Percentiles rank a stretch among this genome's conserved stretches.
phyloP scores from a whole-genome alignment of 2,888 invertebrate species.

The Uloborus plumipes region DNA sequence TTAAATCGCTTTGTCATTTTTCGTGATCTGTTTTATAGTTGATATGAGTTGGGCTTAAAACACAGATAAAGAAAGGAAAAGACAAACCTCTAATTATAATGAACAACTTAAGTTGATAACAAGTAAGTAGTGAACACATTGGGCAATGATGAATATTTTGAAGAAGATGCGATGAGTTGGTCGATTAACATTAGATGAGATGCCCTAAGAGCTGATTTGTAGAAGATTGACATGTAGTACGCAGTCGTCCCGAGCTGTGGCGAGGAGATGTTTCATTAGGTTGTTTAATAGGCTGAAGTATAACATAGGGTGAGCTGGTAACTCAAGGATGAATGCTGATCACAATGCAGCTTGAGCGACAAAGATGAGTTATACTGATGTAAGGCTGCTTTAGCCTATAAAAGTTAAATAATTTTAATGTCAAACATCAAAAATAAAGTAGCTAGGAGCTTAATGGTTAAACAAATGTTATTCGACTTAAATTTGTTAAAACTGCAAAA shows the following conservation, averaged over 20 bases:
- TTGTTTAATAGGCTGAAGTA: conserved; percentile 39
- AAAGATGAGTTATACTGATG: conserved; percentile 58
- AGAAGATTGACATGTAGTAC: conserved; percentile 36
- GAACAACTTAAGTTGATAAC: conserved; percentile 54
- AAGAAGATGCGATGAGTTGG: conserved; percentile 39
- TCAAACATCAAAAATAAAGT: conserved; percentile 41
- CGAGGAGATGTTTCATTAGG: conserved; percentile 43
- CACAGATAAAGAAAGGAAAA: conserved; percentile 63
- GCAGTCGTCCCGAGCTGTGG: conserved; percentile 32
- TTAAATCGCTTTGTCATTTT: no score
- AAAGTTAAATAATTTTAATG: conserved; percentile 63
- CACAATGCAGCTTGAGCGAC: conserved; percentile 61
- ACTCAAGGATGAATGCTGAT: conserved; percentile 61
- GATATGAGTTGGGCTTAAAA: conserved; percentile 33
- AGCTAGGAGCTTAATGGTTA: conserved; percentile 11
- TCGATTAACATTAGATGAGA: conserved; percentile 49
- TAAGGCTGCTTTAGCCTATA: conserved; percentile 65
- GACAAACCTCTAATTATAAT: conserved; percentile 60
- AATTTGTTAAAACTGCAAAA: not conserved
- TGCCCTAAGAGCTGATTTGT: conserved; percentile 47
- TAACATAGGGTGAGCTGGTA: conserved; percentile 46
- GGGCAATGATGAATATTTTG: conserved; percentile 32
- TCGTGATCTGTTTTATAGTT: no score
- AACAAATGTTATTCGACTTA: not conserved
- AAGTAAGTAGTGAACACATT: conserved; percentile 41